Evolutionary conservation across 2,113 vertebrate genomes (phyloP).

Genomic region (Neoarius graeffei): DNA sequence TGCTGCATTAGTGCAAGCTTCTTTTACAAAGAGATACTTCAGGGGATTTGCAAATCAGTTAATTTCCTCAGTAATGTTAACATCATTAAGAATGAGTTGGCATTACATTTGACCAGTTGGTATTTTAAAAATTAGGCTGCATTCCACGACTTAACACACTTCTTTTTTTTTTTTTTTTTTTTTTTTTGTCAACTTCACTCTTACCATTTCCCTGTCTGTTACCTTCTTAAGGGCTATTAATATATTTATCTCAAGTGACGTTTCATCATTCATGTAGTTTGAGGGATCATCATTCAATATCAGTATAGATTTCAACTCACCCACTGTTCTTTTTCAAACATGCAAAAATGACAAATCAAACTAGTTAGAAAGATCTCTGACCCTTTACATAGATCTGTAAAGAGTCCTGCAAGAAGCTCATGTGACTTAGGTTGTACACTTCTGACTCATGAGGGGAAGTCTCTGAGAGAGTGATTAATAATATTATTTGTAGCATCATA

Average conservation of each 20-base stretch:
- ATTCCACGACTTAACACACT: neutral
- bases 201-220: neutral
- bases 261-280: neutral
- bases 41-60: neutral
- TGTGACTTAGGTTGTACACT: neutral
- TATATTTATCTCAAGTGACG: neutral
- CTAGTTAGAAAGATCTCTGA: neutral
- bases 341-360: neutral
- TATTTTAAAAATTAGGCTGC: neutral
- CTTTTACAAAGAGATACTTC: constrained; percentile 17
- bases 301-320: neutral
- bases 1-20: neutral
- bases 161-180: too few relatives aligned
- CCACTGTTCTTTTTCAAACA: neutral
- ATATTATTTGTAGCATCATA: neutral
- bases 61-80: neutral
- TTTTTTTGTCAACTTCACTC: too few relatives aligned
- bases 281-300: neutral
- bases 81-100: neutral
- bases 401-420: neutral
- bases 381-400: neutral
- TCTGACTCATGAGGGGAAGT: neutral
- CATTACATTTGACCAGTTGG: neutral
- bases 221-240: neutral
- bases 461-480: neutral